A percentile compares a stretch with the other conserved stretches of the same genome.
phyloP scores from a whole-genome alignment of 1,140 invertebrate species.

The Cotesia glomerata region DNA sequence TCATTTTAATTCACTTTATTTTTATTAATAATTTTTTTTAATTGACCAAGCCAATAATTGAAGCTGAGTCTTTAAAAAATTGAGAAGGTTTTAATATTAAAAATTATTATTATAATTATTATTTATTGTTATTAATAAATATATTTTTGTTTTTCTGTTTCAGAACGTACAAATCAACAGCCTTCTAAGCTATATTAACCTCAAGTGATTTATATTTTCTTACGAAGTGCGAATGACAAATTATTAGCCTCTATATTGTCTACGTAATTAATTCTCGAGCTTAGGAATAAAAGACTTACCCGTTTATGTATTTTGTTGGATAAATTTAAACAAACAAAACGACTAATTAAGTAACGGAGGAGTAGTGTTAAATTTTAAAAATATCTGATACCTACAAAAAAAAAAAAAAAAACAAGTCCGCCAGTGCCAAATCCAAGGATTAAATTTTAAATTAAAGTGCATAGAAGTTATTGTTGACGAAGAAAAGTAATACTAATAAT shows the following conservation, averaged over 20 bases:
- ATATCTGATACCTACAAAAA: conserved; percentile 49
- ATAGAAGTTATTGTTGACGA: conserved; percentile 20
- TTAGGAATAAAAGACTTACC: conserved; percentile 32
- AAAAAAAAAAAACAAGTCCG: conserved; percentile 50
- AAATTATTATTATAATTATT: too few species aligned
- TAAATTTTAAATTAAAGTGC: conserved; percentile 33
- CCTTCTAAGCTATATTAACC: conserved; percentile 66
- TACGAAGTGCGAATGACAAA: conserved; percentile 58
- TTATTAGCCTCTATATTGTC: conserved; percentile 63
- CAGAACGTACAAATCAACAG: conserved; percentile 66
- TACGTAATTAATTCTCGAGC: conserved; percentile 41
- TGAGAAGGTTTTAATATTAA: too few species aligned
- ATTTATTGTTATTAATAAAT: too few species aligned
- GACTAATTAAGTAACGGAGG: conserved; percentile 38
- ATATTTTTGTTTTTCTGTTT: conserved; percentile 45
- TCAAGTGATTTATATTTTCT: conserved; percentile 67
- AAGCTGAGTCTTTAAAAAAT: too few species aligned
- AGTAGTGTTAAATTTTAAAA: conserved; percentile 57
- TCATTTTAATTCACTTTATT: too few species aligned
- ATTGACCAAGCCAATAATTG: too few species aligned
- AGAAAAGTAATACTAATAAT: too few species aligned
- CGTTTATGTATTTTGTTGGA: conserved; percentile 30
- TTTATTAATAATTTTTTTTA: too few species aligned
- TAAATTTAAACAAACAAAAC: conserved; percentile 36
- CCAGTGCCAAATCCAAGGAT: conserved; percentile 60